Evolutionary conservation across 2,888 invertebrate genomes (phyloP).

Genomic region (Acleris holmiana): DNA sequence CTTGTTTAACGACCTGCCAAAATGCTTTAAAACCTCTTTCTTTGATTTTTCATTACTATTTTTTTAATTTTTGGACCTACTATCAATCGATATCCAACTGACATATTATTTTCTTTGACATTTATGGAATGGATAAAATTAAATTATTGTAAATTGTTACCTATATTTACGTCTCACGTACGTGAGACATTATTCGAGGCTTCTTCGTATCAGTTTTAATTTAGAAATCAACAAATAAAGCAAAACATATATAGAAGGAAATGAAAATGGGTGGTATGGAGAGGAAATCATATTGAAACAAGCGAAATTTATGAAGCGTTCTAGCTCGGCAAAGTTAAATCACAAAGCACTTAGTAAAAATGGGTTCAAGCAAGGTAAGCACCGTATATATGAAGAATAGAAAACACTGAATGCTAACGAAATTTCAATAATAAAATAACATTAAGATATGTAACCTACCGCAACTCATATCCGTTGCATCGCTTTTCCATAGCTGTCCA

Average conservation of each 20-base stretch:
- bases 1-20: not conserved
- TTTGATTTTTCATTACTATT: not conserved
- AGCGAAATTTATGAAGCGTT: not conserved
- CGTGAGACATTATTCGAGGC: not conserved
- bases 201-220: constrained; percentile 6
- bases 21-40: not conserved
- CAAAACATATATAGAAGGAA: not conserved
- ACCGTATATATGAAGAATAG: not conserved
- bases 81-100: constrained; percentile 5
- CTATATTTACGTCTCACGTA: constrained; percentile 9
- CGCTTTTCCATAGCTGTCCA: constrained; percentile 86
- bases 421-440: not conserved
- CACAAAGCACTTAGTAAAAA: not conserved
- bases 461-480: constrained; percentile 86
- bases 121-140: constrained; percentile 20
- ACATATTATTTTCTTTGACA: constrained; percentile 26
- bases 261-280: not conserved
- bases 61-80: not conserved
- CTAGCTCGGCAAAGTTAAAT: not conserved
- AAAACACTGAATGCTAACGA: not conserved
- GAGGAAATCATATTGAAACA: not conserved
- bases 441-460: constrained; percentile 69
- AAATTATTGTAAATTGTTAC: constrained; percentile 26
- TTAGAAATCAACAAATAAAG: not conserved
- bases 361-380: constrained; percentile 20